Evolutionary conservation across 2,113 vertebrate genomes (phyloP), one percentile per base, ranked within the genome.

Genomic region (Pan paniscus): DNA sequence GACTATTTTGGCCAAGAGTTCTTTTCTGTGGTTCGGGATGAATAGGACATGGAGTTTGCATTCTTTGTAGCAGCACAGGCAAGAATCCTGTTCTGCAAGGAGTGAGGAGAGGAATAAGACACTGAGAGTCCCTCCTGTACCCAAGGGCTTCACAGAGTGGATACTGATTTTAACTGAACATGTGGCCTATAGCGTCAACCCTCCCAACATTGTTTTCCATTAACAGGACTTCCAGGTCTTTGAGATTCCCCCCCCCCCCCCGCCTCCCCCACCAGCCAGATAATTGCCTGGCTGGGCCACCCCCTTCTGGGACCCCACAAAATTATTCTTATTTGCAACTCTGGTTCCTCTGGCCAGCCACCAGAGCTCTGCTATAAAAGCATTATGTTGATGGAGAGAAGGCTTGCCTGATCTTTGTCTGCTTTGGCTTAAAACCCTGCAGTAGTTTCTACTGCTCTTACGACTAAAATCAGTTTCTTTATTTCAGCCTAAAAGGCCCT

Each of bases 121-220:
- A 1, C 5, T 27, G 30, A 20, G 72, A 9, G 20, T 27, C 64
- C 50, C 18, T 5, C 52, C 4, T 4, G 35, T 23, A 25, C 12
- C 12, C 78, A 40, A 1, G 7, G 72, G 52, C 35, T 50, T 68
- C 48, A 30, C 25, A 2, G 40, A 20, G 73, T 70, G 22, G 67
- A 86, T 23, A 12, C 32, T 6, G 67, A 94, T 38, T 64, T 2
- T 81, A n/a, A n/a, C 0, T 50, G 80, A 61, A 67, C 14, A 4
- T 2, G 9, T 64, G 55, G 35, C 12, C 23, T 90, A 0, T 30
- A 22, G 7, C 0, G 0, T 85, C 64, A 48, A 1, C 35, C 61
- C 18, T 94, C 72, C 81, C n/a, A 82, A 87, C 32, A 13, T n/a
- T 13, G 18, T 72, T 93, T 93, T 61, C 67, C 40, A 2, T 88